A percentile compares a stretch with the other conserved stretches of the same genome.
Evolutionary conservation across 2,797 vertebrate genomes (phyloP).

Genomic region (Lutjanus argentimaculatus): DNA sequence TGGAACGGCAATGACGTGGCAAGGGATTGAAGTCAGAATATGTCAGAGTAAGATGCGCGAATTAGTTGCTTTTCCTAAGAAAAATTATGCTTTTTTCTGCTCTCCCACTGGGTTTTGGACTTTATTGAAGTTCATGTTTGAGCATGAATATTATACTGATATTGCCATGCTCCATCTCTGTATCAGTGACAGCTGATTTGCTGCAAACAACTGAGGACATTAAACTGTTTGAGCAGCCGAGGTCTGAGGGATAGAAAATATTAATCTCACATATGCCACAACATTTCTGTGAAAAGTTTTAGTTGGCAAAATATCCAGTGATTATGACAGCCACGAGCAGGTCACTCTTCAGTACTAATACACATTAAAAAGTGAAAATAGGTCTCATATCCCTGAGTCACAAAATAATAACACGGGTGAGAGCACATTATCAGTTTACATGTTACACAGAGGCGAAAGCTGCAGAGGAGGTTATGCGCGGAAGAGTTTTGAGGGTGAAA

Average conservation of each 20-base stretch:
- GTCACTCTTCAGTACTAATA: conserved; percentile 37
- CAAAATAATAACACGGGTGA: conserved; percentile 47
- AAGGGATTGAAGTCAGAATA: conserved; percentile 51
- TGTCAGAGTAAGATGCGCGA: conserved; percentile 44
- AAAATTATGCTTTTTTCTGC: not conserved
- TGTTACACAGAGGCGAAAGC: conserved; percentile 25
- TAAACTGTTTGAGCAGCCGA: conserved; percentile 25
- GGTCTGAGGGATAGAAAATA: conserved; percentile 27
- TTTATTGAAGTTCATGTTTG: conserved; percentile 66
- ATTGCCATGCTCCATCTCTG: conserved; percentile 17
- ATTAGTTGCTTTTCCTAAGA: conserved; percentile 47
- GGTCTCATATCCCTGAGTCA: conserved; percentile 28
- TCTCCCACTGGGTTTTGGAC: conserved; percentile 37
- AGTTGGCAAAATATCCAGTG: conserved; percentile 22
- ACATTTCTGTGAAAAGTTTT: conserved; percentile 28
- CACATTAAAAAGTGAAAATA: conserved; percentile 42
- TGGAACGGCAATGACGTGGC: conserved; percentile 28
- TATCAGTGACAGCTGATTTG: conserved; percentile 45
- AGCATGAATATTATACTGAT: conserved; percentile 56
- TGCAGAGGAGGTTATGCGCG: conserved; percentile 19
- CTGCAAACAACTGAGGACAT: conserved; percentile 33
- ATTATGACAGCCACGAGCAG: conserved; percentile 27
- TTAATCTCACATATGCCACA: conserved; percentile 36
- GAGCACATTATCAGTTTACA: conserved; percentile 37
- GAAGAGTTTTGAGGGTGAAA: conserved; percentile 43